These are phyloP conservation scores for Larimichthys crocea DNA, from an alignment of 2,113 vertebrate genomes.

Conservation along the genomic window DNA sequence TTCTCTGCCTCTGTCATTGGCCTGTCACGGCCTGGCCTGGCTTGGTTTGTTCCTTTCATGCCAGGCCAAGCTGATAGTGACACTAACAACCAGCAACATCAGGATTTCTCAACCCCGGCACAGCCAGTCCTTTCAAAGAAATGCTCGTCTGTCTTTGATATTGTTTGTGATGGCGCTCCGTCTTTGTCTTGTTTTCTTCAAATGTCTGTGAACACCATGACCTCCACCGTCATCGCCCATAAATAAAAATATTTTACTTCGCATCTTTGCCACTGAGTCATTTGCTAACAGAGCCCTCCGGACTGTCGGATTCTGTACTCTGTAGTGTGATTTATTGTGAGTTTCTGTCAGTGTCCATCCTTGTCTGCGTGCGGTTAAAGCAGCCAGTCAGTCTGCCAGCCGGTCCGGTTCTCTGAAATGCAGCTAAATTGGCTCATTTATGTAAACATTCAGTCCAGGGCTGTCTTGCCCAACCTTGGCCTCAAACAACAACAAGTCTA, in stretches of 20 bases:
- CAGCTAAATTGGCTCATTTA: conserved; percentile 78
- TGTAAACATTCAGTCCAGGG: conserved; percentile 62
- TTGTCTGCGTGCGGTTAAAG: conserved; percentile 37
- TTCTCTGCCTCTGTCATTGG: conserved; percentile 38
- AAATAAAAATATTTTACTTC: conserved; percentile 31
- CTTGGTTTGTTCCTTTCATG: conserved; percentile 42
- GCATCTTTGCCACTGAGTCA: conserved; percentile 49
- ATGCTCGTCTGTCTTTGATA: not conserved
- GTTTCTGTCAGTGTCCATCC: conserved; percentile 45
- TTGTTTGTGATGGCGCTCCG: not conserved
- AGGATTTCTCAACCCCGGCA: conserved; percentile 33
- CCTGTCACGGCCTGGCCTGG: conserved; percentile 28
- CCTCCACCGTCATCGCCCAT: not conserved
- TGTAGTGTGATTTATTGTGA: conserved; percentile 44
- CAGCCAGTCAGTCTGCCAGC: conserved; percentile 49
- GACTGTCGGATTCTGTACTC: conserved; percentile 39
- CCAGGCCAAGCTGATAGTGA: conserved; percentile 57
- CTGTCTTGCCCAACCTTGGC: conserved; percentile 52
- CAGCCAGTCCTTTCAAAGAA: not conserved
- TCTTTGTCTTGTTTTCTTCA: not conserved
- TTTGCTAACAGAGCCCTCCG: conserved; percentile 49
- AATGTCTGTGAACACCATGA: conserved; percentile 8
- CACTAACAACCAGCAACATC: conserved; percentile 40
- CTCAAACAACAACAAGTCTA: conserved; percentile 59
- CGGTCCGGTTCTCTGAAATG: conserved; percentile 62